Base-by-base conservation (phyloP, 1,140 invertebrate species). In the Paraescarpia echinospica region DNA sequence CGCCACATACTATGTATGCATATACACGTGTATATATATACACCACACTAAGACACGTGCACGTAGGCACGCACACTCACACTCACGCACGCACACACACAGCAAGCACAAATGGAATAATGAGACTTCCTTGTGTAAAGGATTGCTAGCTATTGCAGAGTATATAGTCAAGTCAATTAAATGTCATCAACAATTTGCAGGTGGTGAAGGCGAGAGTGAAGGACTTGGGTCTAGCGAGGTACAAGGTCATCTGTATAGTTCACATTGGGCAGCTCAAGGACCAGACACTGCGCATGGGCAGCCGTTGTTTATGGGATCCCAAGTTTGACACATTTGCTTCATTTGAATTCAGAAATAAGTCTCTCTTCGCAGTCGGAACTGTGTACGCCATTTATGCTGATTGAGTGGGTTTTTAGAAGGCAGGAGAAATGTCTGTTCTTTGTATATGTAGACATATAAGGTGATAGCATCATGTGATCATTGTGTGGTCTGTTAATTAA, bases 301-400 rank as follows among this genome's bases (percentile, higher is more conserved):
- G 95, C 89, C 93, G 95, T 1, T 96, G 95, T 93, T 93, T 95
- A 92, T 96, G 95, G 95, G 95, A 96, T 93, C 94, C 95, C 6
- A 93, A 93, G 51, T 93, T 91, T 91, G 95, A 96, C 93, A 95
- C 95, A 22, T 96, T 94, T 91, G 94, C 95, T 4, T 94, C 94
- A 22, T 94, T 93, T 77, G 95, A 95, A 93, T 96, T 95, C 93
- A 93, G 94, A 77, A 96, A 96, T 93, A 94, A 95, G 34, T 95
- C 95, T 90, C 92, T 96, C 51, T 96, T 95, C 94, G 95, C 95
- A 27, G 94, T 96, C 33, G 95, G 94, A 41, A 95, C 94, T 89
- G 95, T 95, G 0, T 96, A 94, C 94, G 95, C 94, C 12, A 94
- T 96, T 4, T 96, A 96, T 93, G 94, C 94, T 93, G 95, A 96